Evolutionary conservation across 2,797 vertebrate species (phyloP), one percentile per base, ranked within the genome.

Genomic region (Acipenser ruthenus): DNA sequence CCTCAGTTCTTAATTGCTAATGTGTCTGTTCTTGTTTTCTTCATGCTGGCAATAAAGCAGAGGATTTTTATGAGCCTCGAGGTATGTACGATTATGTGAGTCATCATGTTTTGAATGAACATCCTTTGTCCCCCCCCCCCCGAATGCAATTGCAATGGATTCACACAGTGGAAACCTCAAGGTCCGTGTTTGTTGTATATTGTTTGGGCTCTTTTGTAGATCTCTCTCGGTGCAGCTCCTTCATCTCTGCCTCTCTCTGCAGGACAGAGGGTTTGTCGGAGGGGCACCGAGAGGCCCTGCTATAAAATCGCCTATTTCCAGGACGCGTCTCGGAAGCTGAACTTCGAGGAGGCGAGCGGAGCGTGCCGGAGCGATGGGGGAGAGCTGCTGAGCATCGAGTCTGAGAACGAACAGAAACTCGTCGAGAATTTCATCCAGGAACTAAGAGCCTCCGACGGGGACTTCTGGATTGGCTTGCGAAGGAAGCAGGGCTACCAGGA

Each of bases 381-480:
- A 0, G 87, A 95, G 7, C 68, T 99, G 10, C 84, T 97, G 66
- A 97, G 94, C 74, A 89, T 98, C 0, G 91, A 95, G 75, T 91
- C 90, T 0, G 90, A 90, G 13, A 87, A 86, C 0, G 96, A 99
- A 77, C 96, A 98, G 79, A 89, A 71, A 0, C 78, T 98, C 70
- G 86, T 98, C 3, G 90, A 95, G 68, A 90, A 80, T 1, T 89
- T 97, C 56, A 86, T 98, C 65, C 77, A 80, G 67, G 84, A 86
- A 69, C 84, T 96, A 65, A 69, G 78, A 55, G 82, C 86, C 0
- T 86, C 89, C 0, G 92, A 96, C 66, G 96, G 96, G 0, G 93
- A 97, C 73, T 98, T 96, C 81, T 98, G 96, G 96, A 94, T 98
- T 1, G 96, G 96, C 18, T 91, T 99, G 0, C 82, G 79, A 12